Evolutionary conservation across 2,888 invertebrate species (phyloP), one percentile per base, ranked within the genome.

Genomic region (Stegophylla sp.): DNA sequence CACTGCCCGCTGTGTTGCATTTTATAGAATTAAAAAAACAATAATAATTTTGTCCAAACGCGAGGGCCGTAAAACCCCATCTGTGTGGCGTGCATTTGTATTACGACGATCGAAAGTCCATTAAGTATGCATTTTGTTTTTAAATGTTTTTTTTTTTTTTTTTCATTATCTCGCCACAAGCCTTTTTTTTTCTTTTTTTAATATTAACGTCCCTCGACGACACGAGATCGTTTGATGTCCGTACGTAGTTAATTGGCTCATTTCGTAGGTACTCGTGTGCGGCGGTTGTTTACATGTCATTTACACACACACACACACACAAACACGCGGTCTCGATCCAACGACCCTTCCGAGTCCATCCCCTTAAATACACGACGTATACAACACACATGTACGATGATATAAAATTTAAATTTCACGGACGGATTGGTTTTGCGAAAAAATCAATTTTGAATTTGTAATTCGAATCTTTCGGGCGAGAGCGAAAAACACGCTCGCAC

Each of bases 321-420:
- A n/a, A n/a, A n/a, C n/a, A n/a, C n/a, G n/a, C 56, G 43, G 67
- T 17, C 67, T 56, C 5, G 59, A 59, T 67, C 67, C 64, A n/a
- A 64, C 63, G 23, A 75, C 75, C 63, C 63, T 63, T 13, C n/a
- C 61, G 34, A 67, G 67, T 56, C 20, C 75, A 17, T 63, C 63
- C 76, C 76, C 34, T 56, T 23, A n/a, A 48, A 28, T 5, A n/a
- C 26, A 23, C 20, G 7, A 34, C 20, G n/a, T 26, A 26, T 28
- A 15, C 15, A 12, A 15, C 15, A 12, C 41, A 34, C 43, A 12
- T 41, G n/a, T 26, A 26, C 41, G 13, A 26, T 17, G 12, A 45
- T n/a, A 15, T 41, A 66, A 69, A 71, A 79, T 79, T 79, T 71
- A 41, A 79, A 79, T 79, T 79, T 79, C 79, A 79, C 71, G 63